These are phyloP conservation scores for Drosophila seguyi DNA, from an alignment of 1,140 invertebrate genomes.

Conservation along the genomic window DNA sequence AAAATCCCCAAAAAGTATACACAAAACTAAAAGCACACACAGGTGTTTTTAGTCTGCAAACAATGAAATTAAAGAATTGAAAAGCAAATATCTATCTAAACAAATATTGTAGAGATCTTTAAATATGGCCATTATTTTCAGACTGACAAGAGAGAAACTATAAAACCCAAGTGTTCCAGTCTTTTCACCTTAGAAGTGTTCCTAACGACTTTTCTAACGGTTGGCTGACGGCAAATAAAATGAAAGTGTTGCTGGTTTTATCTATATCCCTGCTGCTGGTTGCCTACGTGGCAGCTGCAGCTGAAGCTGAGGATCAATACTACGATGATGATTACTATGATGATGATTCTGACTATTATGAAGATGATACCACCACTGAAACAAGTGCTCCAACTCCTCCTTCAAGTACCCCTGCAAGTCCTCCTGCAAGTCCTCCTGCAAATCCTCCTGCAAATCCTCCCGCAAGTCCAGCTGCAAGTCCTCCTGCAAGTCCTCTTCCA, in stretches of 20 bases:
- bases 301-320: not conserved
- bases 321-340: not conserved
- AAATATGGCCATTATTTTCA: not conserved
- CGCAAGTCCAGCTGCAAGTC: too few species aligned
- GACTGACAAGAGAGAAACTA: slow-evolving; percentile 5
- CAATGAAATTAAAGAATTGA: slow-evolving; percentile 8
- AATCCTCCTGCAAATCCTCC: not conserved
- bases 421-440: not conserved
- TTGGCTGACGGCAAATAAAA: slow-evolving; percentile 8
- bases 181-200: slow-evolving; percentile 12
- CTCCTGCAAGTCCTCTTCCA: too few species aligned
- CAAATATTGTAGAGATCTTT: slow-evolving; percentile 3
- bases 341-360: not conserved
- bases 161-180: slow-evolving; percentile 22
- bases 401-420: not conserved
- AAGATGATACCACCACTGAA: not conserved
- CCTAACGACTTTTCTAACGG: slow-evolving; percentile 2
- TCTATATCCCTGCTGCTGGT: slow-evolving; percentile 8
- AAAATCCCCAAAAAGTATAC: not conserved
- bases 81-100: slow-evolving; percentile 20
- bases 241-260: slow-evolving; percentile 19
- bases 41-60: slow-evolving; percentile 12
- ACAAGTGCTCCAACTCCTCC: not conserved
- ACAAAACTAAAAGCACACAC: slow-evolving; percentile 19
- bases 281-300: slow-evolving; percentile 6